These are phyloP conservation scores for Coelopa frigida DNA, from an alignment of 1,140 invertebrate species.

Conservation along the genomic window DNA sequence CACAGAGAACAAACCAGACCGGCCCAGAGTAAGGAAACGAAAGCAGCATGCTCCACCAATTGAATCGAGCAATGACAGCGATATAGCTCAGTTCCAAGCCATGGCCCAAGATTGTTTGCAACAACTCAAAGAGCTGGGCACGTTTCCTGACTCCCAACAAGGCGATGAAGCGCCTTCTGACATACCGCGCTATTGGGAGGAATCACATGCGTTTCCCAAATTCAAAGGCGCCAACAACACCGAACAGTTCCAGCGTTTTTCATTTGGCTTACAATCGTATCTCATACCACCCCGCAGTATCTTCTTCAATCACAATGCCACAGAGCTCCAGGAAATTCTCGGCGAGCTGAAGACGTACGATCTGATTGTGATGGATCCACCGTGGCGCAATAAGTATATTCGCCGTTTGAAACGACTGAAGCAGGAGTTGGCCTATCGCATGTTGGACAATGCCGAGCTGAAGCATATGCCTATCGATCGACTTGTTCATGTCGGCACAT, in stretches of 20 bases:
- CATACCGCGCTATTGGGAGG: constrained; percentile 27
- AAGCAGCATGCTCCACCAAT: no score
- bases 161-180: no score
- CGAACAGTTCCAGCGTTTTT: constrained; percentile 19
- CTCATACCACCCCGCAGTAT: constrained; percentile 26
- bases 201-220: constrained; percentile 22
- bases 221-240: constrained; percentile 30
- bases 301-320: constrained; percentile 33
- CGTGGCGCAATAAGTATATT: constrained; percentile 91
- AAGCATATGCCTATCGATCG: constrained; percentile 57
- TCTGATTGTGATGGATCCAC: constrained; percentile 81
- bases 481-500: constrained; percentile 51
- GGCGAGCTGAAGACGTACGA: constrained; percentile 54
- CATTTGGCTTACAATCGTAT: constrained; percentile 8
- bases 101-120: no score
- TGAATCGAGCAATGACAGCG: no score
- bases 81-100: no score
- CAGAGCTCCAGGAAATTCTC: constrained; percentile 23
- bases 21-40: no score
- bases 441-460: constrained; percentile 70
- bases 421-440: constrained; percentile 60
- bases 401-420: constrained; percentile 64
- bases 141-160: no score
- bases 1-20: no score
- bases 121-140: no score